Percentiles rank a stretch among this genome's conserved stretches.
These are phyloP conservation scores for Dunckerocampus dactyliophorus DNA, from an alignment of 2,113 vertebrate genomes.

Conservation along the genomic window DNA sequence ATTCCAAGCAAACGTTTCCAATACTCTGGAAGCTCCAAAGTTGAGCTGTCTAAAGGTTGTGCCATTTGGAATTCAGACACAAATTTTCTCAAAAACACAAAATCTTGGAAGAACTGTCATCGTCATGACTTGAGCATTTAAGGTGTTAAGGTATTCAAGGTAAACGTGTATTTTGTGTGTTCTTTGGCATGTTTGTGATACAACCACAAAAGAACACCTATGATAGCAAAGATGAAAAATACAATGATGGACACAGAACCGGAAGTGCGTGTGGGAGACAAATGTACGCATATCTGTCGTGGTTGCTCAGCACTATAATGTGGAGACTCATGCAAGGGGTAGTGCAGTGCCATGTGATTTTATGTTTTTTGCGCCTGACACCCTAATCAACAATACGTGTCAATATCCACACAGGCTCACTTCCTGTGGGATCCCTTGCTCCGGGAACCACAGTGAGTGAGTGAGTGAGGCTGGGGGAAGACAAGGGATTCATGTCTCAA, in stretches of 20 bases:
- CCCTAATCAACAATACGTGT: constrained; percentile 8
- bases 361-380: constrained; percentile 1
- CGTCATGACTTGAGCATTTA: neutral
- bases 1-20: neutral
- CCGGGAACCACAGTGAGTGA: neutral
- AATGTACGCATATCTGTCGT: too few relatives aligned
- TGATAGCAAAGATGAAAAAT: too few relatives aligned
- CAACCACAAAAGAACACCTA: too few relatives aligned
- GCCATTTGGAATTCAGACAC: constrained; percentile 6
- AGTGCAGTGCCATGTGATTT: neutral
- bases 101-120: neutral
- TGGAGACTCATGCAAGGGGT: neutral
- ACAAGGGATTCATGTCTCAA: constrained; percentile 34
- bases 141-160: neutral
- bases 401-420: constrained; percentile 13
- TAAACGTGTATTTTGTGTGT: too few relatives aligned
- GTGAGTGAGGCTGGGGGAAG: constrained; percentile 6
- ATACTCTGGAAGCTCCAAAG: neutral
- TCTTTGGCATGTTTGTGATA: too few relatives aligned
- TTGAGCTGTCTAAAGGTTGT: neutral
- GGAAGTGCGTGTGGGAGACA: too few relatives aligned
- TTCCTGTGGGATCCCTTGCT: neutral
- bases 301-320: too few relatives aligned
- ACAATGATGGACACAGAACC: too few relatives aligned
- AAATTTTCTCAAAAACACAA: neutral